Conservation (phyloP, 2,888 invertebrate species). For the Sesia apiformis region DNA sequence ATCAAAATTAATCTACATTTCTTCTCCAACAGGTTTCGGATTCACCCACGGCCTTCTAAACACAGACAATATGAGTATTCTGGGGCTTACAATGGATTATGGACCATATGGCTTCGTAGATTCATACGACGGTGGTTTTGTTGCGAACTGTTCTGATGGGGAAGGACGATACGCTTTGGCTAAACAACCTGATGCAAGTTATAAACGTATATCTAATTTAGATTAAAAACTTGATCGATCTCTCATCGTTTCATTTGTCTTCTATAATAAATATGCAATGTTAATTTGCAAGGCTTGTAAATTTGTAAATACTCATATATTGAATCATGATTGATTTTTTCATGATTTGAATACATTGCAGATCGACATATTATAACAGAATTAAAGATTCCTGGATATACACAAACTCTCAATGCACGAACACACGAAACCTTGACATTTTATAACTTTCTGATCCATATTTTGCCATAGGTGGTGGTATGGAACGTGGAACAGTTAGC, state of each 20-base stretch:
- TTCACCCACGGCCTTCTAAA: slow-evolving; percentile 79
- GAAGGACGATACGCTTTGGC: slow-evolving; percentile 75
- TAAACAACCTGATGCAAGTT: slow-evolving; percentile 74
- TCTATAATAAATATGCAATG: too few species aligned
- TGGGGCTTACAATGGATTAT: slow-evolving; percentile 79
- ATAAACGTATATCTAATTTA: background rate
- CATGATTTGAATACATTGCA: too few species aligned
- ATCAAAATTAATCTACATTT: background rate
- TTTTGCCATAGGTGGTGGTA: slow-evolving; percentile 53
- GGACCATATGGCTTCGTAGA: slow-evolving; percentile 81
- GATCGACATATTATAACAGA: too few species aligned
- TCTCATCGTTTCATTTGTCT: background rate
- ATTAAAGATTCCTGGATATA: too few species aligned
- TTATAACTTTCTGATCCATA: background rate
- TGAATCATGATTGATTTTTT: too few species aligned
- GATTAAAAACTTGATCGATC: background rate
- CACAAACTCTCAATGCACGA: too few species aligned
- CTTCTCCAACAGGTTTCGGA: slow-evolving; percentile 41
- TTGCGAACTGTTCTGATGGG: slow-evolving; percentile 78
- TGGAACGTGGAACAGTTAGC: slow-evolving; percentile 79
- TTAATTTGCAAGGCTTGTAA: too few species aligned
- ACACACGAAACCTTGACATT: too few species aligned
- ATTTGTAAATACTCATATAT: too few species aligned
- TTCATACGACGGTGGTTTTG: slow-evolving; percentile 75
- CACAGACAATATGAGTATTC: slow-evolving; percentile 77